Percentiles rank a stretch among this genome's conserved stretches.
Conservation (phyloP, 2,113 vertebrate species). For the Ciconia stormi region DNA sequence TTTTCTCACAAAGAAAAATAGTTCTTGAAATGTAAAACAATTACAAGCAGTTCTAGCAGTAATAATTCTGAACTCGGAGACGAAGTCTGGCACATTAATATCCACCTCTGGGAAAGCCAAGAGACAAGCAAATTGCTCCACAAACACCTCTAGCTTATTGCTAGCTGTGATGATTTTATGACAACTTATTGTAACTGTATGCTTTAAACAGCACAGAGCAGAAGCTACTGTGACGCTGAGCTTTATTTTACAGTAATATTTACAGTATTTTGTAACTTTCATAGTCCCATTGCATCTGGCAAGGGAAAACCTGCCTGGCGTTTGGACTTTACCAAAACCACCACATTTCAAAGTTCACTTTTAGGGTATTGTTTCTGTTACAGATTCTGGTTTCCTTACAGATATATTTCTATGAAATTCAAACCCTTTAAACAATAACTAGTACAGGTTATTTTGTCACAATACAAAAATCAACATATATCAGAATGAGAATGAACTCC, state of each 20-base stretch:
- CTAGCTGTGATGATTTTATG: background rate
- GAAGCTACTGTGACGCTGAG: background rate
- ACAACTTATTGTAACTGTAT: background rate
- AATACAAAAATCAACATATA: background rate
- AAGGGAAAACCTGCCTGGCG: background rate
- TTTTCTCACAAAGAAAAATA: background rate
- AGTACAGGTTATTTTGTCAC: background rate
- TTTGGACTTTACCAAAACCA: background rate
- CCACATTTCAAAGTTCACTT: background rate
- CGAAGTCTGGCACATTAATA: background rate
- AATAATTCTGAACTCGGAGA: background rate
- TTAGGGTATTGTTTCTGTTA: background rate
- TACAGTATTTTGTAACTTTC: background rate
- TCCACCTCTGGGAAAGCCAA: slow-evolving; percentile 11
- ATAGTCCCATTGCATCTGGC: background rate
- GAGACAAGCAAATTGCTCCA: slow-evolving; percentile 37
- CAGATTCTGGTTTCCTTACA: background rate
- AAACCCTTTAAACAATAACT: background rate
- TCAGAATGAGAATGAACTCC: background rate
- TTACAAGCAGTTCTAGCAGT: background rate
- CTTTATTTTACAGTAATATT: background rate
- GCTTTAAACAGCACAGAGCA: background rate
- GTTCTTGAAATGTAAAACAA: background rate
- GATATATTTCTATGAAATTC: background rate
- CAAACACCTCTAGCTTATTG: background rate